These are phyloP conservation scores for Cosmopolites sordidus DNA, from an alignment of 2,888 invertebrate species.

Conservation along the genomic window DNA sequence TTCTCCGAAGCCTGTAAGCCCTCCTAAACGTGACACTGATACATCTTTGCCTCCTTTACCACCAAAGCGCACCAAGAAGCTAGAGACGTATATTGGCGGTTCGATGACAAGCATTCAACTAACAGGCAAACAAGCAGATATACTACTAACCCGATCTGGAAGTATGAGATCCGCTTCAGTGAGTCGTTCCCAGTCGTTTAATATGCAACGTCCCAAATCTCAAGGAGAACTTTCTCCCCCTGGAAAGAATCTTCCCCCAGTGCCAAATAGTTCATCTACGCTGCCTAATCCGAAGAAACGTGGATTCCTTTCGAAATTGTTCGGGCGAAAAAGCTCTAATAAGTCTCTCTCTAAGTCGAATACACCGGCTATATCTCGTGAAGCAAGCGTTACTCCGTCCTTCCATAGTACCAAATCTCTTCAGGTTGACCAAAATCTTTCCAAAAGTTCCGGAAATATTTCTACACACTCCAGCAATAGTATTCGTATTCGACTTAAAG, in stretches of 20 bases:
- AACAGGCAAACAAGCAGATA: constrained; percentile 32
- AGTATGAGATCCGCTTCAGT: constrained; percentile 33
- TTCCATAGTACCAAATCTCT: constrained; percentile 29
- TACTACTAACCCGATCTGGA: constrained; percentile 31
- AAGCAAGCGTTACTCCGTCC: constrained; percentile 35
- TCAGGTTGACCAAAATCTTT: constrained; percentile 27
- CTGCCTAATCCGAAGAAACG: constrained; percentile 58
- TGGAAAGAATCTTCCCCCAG: constrained; percentile 48
- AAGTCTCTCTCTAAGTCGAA: no score
- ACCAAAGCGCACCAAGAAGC: constrained; percentile 69
- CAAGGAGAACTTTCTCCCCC: constrained; percentile 40
- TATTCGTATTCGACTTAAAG: constrained; percentile 65
- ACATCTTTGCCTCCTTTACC: constrained; percentile 71
- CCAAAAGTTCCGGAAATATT: constrained; percentile 46
- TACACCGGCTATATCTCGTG: constrained; percentile 41
- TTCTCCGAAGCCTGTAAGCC: not conserved
- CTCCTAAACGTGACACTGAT: constrained; percentile 45
- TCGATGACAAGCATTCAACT: constrained; percentile 33
- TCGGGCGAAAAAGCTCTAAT: constrained; percentile 51
- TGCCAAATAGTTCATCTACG: constrained; percentile 39
- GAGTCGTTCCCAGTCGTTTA: constrained; percentile 41
- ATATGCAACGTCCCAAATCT: constrained; percentile 40
- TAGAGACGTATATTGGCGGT: constrained; percentile 45
- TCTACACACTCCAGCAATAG: constrained; percentile 43
- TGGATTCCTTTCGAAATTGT: constrained; percentile 61